Conservation (phyloP, 2,113 vertebrate species). For the Dissostichus mawsoni region DNA sequence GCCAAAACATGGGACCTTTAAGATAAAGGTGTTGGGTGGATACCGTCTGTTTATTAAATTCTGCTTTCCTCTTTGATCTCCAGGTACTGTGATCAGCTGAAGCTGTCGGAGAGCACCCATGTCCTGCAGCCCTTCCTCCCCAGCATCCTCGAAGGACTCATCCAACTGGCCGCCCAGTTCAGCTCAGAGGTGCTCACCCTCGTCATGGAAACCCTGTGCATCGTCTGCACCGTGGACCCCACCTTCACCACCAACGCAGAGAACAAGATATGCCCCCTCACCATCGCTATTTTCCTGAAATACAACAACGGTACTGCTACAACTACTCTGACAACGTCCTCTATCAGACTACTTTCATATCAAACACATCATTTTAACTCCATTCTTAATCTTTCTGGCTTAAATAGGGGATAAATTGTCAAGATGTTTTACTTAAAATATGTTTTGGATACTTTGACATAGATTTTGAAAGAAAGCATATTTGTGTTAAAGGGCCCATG, state of each 20-base stretch:
- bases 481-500: too few relatives aligned
- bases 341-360: background rate
- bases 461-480: too few relatives aligned
- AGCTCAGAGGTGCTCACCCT: slow-evolving; percentile 97
- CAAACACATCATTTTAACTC: background rate
- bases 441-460: too few relatives aligned
- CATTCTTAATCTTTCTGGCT: background rate
- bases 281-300: slow-evolving; percentile 97
- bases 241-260: slow-evolving; percentile 94
- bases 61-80: background rate
- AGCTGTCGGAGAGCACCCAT: slow-evolving; percentile 94
- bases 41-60: background rate
- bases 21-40: background rate
- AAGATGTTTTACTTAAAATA: too few relatives aligned
- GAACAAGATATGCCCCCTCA: slow-evolving; percentile 98
- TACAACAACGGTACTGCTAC: slow-evolving; percentile 92
- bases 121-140: slow-evolving; percentile 97
- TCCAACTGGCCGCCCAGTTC: slow-evolving; percentile 96
- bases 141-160: slow-evolving; percentile 93
- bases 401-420: too few relatives aligned
- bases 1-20: too few relatives aligned
- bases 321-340: background rate
- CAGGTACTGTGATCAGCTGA: slow-evolving; percentile 98
- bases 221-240: slow-evolving; percentile 95
- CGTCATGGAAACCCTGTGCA: slow-evolving; percentile 98